phyloP scores from a whole-genome alignment of 2,888 invertebrate species.

The Meteorus colon region DNA sequence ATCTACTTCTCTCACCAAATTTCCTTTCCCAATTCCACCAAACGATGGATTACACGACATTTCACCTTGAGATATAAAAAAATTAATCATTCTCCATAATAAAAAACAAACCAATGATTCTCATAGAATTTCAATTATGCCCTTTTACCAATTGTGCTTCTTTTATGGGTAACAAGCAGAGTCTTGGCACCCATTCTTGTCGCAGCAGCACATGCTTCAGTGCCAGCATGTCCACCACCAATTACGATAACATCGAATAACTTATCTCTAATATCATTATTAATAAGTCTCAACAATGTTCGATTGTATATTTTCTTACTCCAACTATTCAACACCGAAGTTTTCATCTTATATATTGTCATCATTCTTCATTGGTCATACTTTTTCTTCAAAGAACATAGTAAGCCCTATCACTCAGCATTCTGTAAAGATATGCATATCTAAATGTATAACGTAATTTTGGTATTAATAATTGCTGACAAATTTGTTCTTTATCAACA shows the following conservation, averaged over 20 bases:
- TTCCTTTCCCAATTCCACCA: conserved; percentile 94
- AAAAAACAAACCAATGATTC: background rate
- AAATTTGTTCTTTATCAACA: conserved; percentile 75
- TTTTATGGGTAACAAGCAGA: conserved; percentile 87
- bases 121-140: conserved; percentile 1
- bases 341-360: conserved; percentile 38
- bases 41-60: conserved; percentile 97
- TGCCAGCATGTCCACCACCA: conserved; percentile 94
- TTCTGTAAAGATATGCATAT: conserved; percentile 88
- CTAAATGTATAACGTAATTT: conserved; percentile 88
- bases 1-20: conserved; percentile 90
- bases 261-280: conserved; percentile 49
- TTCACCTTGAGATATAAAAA: conserved; percentile 77
- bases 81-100: conserved; percentile 5
- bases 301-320: conserved; percentile 23
- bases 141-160: conserved; percentile 82
- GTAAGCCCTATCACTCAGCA: conserved; percentile 77
- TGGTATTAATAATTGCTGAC: conserved; percentile 87
- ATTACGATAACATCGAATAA: conserved; percentile 85
- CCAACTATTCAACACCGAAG: conserved; percentile 23
- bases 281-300: conserved; percentile 28
- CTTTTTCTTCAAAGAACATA: conserved; percentile 68
- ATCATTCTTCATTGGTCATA: conserved; percentile 45
- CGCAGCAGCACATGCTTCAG: conserved; percentile 89
- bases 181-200: conserved; percentile 88